Percentiles rank a stretch among this genome's conserved stretches.
These are phyloP conservation scores for Bos javanicus DNA, from an alignment of 2,113 vertebrate genomes.

Conservation along the genomic window DNA sequence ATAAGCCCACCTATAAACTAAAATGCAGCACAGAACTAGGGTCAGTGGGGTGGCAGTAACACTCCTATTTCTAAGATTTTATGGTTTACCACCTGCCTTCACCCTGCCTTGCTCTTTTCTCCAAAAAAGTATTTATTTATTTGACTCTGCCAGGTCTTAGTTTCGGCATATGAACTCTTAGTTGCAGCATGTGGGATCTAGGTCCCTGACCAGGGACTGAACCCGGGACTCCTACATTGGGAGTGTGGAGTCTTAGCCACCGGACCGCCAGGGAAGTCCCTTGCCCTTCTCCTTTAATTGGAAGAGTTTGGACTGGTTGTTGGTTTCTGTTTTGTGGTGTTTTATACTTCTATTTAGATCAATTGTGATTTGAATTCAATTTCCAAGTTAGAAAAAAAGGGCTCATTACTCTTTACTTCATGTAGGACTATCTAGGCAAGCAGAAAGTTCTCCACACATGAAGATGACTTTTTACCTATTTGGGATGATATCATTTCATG, in stretches of 20 bases:
- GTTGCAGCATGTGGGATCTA: background rate
- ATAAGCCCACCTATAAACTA: fast-evolving
- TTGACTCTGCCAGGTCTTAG: background rate
- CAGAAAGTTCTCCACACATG: background rate
- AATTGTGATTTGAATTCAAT: conserved; percentile 2
- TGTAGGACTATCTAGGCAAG: background rate
- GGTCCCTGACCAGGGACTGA: background rate
- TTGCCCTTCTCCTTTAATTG: background rate
- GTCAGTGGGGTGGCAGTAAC: fast-evolving
- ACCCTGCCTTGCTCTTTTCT: background rate
- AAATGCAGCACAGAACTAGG: background rate
- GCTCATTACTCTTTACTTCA: background rate
- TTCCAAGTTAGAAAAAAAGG: background rate
- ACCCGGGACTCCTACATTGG: background rate
- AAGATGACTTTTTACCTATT: background rate
- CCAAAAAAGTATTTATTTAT: background rate
- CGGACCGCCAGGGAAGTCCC: background rate
- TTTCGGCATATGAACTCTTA: background rate
- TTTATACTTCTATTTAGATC: background rate
- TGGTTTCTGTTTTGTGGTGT: background rate
- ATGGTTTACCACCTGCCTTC: background rate
- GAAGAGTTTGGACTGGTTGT: background rate
- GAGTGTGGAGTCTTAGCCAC: background rate
- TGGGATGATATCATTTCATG: background rate
- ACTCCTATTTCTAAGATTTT: background rate